phyloP scores from a whole-genome alignment of 2,888 invertebrate genomes.

The Piscicola geometra region DNA sequence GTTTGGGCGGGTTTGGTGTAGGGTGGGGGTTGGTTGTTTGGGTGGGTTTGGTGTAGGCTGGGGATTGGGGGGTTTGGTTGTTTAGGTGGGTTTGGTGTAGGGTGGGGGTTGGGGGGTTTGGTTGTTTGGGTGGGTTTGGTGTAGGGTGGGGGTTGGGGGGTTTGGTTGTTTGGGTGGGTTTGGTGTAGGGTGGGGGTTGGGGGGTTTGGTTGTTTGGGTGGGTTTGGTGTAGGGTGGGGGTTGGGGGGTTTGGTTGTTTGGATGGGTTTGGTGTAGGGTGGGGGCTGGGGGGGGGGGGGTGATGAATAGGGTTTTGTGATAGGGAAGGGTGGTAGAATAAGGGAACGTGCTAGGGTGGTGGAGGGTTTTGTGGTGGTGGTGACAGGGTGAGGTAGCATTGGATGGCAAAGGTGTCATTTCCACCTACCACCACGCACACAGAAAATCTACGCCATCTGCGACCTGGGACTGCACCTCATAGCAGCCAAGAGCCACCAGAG shows the following conservation, averaged over 20 bases:
- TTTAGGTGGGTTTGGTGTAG: too few relatives aligned
- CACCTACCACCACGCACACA: slow-evolving; percentile 54
- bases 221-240: not conserved
- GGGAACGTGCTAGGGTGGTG: too few relatives aligned
- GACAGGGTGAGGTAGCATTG: not conserved
- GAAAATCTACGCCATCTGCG: slow-evolving; percentile 96
- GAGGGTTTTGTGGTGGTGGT: not conserved
- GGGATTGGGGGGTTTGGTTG: too few relatives aligned
- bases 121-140: not conserved
- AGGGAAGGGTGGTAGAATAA: too few relatives aligned
- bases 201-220: not conserved
- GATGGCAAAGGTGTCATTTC: not conserved
- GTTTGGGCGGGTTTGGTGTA: not conserved
- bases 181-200: not conserved
- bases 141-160: not conserved
- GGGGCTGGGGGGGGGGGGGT: not conserved
- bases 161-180: not conserved
- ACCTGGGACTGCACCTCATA: slow-evolving; percentile 84
- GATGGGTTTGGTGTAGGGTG: not conserved
- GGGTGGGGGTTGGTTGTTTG: slow-evolving; percentile 67
- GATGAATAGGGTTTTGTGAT: too few relatives aligned
- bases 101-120: too few relatives aligned
- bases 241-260: too few relatives aligned
- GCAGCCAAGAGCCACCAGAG: slow-evolving; percentile 79
- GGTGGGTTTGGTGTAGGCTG: slow-evolving; percentile 62